These are phyloP conservation scores for Poecile montanus DNA, from an alignment of 2,797 vertebrate species.

Conservation along the genomic window DNA sequence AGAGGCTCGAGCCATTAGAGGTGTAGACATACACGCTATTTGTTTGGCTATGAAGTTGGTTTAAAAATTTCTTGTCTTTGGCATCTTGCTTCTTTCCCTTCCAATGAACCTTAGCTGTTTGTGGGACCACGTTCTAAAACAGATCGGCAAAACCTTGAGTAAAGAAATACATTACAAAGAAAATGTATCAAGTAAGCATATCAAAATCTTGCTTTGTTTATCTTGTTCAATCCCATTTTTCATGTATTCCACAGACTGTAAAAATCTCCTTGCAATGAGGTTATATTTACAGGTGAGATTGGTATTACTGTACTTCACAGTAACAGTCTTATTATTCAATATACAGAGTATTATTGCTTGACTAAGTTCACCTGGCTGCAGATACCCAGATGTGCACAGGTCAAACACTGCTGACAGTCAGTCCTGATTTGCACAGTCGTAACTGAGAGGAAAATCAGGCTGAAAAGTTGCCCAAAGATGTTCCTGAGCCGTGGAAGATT, in stretches of 20 bases:
- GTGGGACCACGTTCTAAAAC: neutral
- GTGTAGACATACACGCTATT: neutral
- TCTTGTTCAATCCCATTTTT: neutral
- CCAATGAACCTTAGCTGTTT: neutral
- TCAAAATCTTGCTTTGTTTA: neutral
- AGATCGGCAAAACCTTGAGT: neutral
- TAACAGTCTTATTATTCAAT: neutral
- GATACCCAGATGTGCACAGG: neutral
- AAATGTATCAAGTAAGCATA: neutral
- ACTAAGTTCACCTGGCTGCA: neutral
- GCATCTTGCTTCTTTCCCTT: neutral
- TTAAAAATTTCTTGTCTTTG: neutral
- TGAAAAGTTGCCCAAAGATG: neutral
- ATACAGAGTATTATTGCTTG: neutral
- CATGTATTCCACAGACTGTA: neutral
- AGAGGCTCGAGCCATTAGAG: neutral
- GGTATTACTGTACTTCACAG: neutral
- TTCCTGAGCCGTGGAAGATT: neutral
- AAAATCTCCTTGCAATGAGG: neutral
- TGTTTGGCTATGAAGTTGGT: neutral
- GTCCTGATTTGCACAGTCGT: neutral
- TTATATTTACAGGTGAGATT: neutral
- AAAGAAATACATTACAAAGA: neutral
- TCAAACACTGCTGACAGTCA: neutral
- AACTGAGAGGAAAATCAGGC: neutral